Conservation (phyloP, 2,113 vertebrate species). For the Archilochus colubris region DNA sequence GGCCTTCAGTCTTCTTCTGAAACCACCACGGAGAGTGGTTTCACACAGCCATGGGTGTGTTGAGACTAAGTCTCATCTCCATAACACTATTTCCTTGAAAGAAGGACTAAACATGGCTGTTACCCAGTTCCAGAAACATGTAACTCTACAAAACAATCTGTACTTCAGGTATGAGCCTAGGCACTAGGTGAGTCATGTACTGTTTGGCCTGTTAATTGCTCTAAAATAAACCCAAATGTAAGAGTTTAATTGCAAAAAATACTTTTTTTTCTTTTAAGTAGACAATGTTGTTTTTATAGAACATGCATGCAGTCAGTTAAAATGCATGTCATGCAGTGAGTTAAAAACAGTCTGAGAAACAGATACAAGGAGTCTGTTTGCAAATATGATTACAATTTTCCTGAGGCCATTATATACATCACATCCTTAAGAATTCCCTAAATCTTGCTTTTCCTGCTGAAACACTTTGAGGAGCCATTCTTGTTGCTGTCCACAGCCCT, state of each 20-base stretch:
- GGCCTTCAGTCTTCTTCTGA: background rate
- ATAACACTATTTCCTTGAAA: background rate
- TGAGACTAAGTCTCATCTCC: background rate
- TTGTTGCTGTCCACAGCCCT: background rate
- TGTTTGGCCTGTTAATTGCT: background rate
- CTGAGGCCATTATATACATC: background rate
- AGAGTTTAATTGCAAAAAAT: background rate
- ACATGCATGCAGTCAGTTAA: no score
- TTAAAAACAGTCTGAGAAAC: background rate
- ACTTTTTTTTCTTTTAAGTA: background rate
- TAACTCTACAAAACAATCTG: background rate
- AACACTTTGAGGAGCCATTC: background rate
- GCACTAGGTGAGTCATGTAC: background rate
- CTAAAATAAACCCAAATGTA: background rate
- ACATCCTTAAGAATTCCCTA: background rate
- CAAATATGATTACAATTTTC: background rate
- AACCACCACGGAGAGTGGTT: background rate
- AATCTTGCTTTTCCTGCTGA: background rate
- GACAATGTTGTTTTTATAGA: background rate
- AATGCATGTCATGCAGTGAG: accelerated
- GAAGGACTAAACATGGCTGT: background rate
- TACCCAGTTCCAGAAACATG: background rate
- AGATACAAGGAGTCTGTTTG: background rate
- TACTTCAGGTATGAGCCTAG: background rate
- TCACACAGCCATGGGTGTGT: background rate